A percentile compares a stretch with the other conserved stretches of the same genome.
Evolutionary conservation across 1,140 invertebrate genomes (phyloP).

Genomic region (Nylanderia fulva): DNA sequence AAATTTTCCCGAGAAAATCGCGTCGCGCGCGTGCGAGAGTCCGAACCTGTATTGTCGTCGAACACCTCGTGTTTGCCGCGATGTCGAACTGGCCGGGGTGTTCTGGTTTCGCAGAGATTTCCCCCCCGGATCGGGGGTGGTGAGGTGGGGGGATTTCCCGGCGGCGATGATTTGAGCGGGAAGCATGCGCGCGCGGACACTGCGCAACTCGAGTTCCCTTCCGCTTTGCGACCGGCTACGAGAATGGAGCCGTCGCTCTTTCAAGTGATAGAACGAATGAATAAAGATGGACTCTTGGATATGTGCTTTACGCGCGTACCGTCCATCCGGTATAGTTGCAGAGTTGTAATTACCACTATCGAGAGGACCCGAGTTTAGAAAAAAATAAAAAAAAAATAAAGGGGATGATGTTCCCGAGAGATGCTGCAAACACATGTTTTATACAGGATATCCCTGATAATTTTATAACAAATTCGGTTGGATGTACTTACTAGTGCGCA

Average conservation of each 20-base stretch:
- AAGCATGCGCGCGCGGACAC: slow-evolving; percentile 64
- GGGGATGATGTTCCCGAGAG: neutral
- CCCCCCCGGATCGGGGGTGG: slow-evolving; percentile 51
- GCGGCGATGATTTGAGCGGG: slow-evolving; percentile 69
- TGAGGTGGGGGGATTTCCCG: slow-evolving; percentile 29
- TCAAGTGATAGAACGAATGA: slow-evolving; percentile 47
- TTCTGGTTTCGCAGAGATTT: slow-evolving; percentile 83
- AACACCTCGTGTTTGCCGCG: slow-evolving; percentile 81
- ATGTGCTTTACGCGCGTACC: slow-evolving; percentile 16
- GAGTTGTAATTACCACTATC: neutral
- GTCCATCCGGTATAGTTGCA: neutral
- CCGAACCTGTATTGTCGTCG: slow-evolving; percentile 37
- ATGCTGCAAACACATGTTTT: slow-evolving; percentile 6
- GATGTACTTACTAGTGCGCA: no score
- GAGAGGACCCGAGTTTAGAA: no score
- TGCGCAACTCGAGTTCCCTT: slow-evolving; percentile 37
- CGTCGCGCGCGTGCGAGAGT: neutral
- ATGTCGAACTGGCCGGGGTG: slow-evolving; percentile 83
- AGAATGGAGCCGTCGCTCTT: slow-evolving; percentile 53
- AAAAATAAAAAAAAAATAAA: no score
- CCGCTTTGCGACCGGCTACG: slow-evolving; percentile 13
- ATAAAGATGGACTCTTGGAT: slow-evolving; percentile 22
- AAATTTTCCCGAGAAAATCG: neutral
- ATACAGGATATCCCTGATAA: neutral
- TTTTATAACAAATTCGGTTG: no score